phyloP scores from a whole-genome alignment of 2,888 invertebrate genomes.

The Pollenia angustigena region DNA sequence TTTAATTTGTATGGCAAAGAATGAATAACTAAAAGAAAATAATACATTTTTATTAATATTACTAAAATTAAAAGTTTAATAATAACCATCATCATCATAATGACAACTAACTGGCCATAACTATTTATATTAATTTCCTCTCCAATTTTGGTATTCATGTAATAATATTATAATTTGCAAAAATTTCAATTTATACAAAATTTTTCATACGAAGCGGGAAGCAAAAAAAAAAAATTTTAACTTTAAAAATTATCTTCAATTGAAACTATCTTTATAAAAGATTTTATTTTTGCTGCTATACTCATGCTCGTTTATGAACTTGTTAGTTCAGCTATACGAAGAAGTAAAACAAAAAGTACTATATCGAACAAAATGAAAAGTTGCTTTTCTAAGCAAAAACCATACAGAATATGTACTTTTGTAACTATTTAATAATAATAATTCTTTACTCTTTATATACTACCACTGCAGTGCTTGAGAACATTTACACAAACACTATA shows the following conservation, averaged over 20 bases:
- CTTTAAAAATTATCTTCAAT: constrained; percentile 66
- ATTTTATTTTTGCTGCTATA: constrained; percentile 28
- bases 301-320: constrained; percentile 29
- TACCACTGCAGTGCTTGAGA: constrained; percentile 53
- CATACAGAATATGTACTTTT: constrained; percentile 61
- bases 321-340: neutral
- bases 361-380: constrained; percentile 52
- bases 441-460: constrained; percentile 59
- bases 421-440: constrained; percentile 70
- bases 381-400: constrained; percentile 62
- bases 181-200: constrained; percentile 37
- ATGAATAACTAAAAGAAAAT: too few relatives aligned
- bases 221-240: constrained; percentile 21
- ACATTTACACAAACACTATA: neutral
- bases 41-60: too few relatives aligned
- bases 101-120: too few relatives aligned
- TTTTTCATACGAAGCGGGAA: constrained; percentile 5
- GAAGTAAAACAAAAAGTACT: neutral
- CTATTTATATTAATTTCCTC: too few relatives aligned
- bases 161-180: neutral
- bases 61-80: too few relatives aligned
- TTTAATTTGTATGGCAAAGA: too few relatives aligned
- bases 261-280: constrained; percentile 58
- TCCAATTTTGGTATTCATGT: neutral
- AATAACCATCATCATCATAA: too few relatives aligned